Evolutionary conservation across 2,888 invertebrate genomes (phyloP).

Genomic region (Sarcophaga variegata): DNA sequence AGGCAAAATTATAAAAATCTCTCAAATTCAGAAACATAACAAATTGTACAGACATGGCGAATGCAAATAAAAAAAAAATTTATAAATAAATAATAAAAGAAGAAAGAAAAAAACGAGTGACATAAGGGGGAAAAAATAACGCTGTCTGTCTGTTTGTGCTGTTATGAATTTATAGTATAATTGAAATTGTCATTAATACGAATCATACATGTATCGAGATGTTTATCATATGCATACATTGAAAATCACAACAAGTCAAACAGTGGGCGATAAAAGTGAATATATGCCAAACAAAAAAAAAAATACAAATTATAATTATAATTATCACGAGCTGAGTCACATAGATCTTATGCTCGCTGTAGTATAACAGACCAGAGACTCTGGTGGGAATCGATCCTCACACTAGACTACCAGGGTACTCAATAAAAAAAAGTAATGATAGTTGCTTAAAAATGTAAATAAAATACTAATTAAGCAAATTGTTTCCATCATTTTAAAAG

Average conservation of each 20-base stretch:
- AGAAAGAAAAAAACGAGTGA: no score
- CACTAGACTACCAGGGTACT: no score
- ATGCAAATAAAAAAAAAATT: slow-evolving; percentile 10
- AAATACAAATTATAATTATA: no score
- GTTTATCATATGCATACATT: slow-evolving; percentile 18
- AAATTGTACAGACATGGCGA: not conserved
- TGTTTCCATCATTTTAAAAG: not conserved
- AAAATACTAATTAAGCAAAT: not conserved
- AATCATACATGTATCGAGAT: slow-evolving; percentile 11
- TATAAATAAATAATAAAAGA: slow-evolving; percentile 25
- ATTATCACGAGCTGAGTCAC: no score
- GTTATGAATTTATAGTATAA: slow-evolving; percentile 44
- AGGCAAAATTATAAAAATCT: no score
- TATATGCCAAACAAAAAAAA: not conserved
- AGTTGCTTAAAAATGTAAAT: no score
- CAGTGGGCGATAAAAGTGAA: slow-evolving; percentile 18
- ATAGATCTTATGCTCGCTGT: no score
- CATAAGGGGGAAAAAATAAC: not conserved
- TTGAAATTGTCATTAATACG: slow-evolving; percentile 47
- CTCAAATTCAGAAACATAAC: no score
- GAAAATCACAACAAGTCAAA: not conserved
- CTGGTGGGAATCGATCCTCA: no score
- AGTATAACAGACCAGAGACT: no score
- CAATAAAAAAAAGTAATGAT: no score
- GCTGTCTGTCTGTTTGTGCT: not conserved